Percentiles rank a stretch among this genome's conserved stretches.
These are phyloP conservation scores for Chromoteleia sp. DNA, from an alignment of 2,888 invertebrate genomes.

Conservation along the genomic window DNA sequence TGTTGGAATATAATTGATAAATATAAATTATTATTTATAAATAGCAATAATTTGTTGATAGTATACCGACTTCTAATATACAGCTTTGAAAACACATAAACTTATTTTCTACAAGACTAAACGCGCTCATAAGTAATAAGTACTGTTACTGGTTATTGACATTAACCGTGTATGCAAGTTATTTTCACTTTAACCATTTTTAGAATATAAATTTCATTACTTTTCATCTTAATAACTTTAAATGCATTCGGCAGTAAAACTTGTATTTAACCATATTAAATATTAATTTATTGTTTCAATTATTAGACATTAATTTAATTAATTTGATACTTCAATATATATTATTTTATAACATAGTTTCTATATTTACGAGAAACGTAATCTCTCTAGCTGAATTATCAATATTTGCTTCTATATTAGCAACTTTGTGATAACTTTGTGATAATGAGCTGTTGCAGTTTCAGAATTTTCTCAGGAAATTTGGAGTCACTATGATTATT, in stretches of 20 bases:
- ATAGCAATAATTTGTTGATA: too few species aligned
- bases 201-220: neutral
- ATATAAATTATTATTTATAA: too few species aligned
- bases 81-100: too few species aligned
- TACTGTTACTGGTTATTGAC: neutral
- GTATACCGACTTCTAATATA: too few species aligned
- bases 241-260: neutral
- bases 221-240: neutral
- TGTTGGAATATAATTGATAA: too few species aligned
- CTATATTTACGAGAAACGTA: neutral
- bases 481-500: constrained; percentile 57
- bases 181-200: neutral
- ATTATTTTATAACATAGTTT: neutral
- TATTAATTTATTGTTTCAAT: neutral
- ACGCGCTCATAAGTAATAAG: neutral
- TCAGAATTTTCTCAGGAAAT: constrained; percentile 35
- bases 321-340: neutral
- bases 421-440: constrained; percentile 11
- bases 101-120: neutral
- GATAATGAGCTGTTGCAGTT: constrained; percentile 7
- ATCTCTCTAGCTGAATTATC: neutral
- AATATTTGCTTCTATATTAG: constrained; percentile 23
- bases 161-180: neutral
- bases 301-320: too few species aligned
- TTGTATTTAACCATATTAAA: neutral